Percentiles rank a stretch among this genome's conserved stretches.
Evolutionary conservation across 2,888 invertebrate genomes (phyloP).

Genomic region (Cantharis rustica): DNA sequence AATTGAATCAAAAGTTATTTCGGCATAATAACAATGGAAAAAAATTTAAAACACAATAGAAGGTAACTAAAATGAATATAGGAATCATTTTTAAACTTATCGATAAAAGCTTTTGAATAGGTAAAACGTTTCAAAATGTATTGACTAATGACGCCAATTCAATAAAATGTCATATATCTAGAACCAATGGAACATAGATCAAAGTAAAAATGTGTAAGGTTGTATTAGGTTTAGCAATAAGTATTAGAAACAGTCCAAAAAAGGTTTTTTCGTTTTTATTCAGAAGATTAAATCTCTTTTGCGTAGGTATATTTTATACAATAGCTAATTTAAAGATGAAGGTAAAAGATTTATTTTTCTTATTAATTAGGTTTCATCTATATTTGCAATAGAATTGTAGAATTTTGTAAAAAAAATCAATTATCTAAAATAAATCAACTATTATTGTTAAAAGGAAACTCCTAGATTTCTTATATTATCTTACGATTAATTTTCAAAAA

Average conservation of each 20-base stretch:
- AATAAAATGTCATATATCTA: neutral
- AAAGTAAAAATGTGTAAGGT: neutral
- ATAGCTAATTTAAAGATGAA: neutral
- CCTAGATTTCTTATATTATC: no score
- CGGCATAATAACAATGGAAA: neutral
- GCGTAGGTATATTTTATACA: neutral
- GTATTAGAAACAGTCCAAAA: neutral
- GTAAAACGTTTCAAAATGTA: neutral
- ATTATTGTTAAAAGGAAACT: no score
- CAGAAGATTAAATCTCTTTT: neutral
- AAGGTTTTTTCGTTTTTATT: neutral
- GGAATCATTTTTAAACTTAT: neutral
- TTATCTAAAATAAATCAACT: neutral
- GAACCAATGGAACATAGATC: neutral
- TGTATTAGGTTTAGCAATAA: neutral
- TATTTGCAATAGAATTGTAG: no score
- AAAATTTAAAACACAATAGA: neutral
- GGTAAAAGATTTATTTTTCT: neutral
- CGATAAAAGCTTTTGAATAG: neutral
- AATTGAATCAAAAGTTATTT: neutral
- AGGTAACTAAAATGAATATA: neutral
- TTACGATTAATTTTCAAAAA: neutral
- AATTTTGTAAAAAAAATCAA: no score
- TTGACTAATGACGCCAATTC: constrained; percentile 3
- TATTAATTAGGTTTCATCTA: neutral